Evolutionary conservation across 2,797 vertebrate genomes (phyloP), one percentile per base, ranked within the genome.

Genomic region (Premnoplex brunnescens): DNA sequence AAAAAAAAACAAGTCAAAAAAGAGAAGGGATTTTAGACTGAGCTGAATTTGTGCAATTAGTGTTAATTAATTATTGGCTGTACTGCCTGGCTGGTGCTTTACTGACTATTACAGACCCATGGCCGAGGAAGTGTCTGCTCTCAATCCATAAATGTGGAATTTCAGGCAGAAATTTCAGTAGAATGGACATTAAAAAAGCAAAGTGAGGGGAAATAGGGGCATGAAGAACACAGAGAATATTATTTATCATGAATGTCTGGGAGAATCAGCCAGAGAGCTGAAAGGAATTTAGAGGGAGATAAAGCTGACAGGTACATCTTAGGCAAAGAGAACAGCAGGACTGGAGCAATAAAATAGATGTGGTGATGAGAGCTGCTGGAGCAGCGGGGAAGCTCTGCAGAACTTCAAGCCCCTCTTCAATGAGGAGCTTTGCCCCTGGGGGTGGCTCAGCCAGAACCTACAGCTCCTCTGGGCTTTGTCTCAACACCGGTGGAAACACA

Each of bases 261-360:
- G 90, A 93, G 91, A 73, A 84, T 54, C 76, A 91, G 36, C 66
- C 46, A 55, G 79, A 75, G 79, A 85, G 39, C 66, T 84, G 80
- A 75, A 69, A 8, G 4, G 64, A 75, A 85, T 78, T 84, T 55
- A 73, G 62, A 32, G 39, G 55, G 54, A 96, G 95, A 96, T 94
- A 93, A 92, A 96, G 66, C 54, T 69, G 87, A 71, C 64, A 88
- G 92, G 92, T 66, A 88, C 91, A 96, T 92, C 95, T 94, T 44
- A 51, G 76, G 22, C 79, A 88, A 88, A 94, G 91, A 88, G 86
- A 90, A 74, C 24, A 7, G 63, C 5, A 24, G 18, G 64, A 72
- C 0, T 11, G 41, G 44, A 85, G 87, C 75, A 77, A 88, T 68
- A 26, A 93, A 95, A 93, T 88, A 12, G 72, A 93, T 95, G 93